Evolutionary conservation across 2,113 vertebrate species (phyloP).

Genomic region (Oophaga pumilio): DNA sequence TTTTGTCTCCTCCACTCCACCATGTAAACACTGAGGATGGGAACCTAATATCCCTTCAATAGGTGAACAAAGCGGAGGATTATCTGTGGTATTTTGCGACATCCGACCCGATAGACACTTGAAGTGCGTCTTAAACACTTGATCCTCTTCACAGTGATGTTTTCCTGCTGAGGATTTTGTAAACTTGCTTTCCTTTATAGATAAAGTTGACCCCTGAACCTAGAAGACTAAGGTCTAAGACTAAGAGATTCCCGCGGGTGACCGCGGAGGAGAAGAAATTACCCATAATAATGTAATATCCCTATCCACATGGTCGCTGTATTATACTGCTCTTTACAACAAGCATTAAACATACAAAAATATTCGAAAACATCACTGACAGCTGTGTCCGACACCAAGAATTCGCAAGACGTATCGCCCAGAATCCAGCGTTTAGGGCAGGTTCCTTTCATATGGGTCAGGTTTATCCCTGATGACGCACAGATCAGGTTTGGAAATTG

Average conservation of each 20-base stretch:
- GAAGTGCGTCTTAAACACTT: conserved; percentile 31
- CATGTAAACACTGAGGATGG: conserved; percentile 20
- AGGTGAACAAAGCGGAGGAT: conserved; percentile 37
- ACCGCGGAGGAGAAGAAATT: background rate
- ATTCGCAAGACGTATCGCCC: too few species aligned
- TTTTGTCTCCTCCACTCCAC: conserved; percentile 15
- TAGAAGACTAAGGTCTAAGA: background rate
- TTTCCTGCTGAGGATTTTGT: background rate
- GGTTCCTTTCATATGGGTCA: too few species aligned
- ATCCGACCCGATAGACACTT: conserved; percentile 6
- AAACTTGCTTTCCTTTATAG: background rate
- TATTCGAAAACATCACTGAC: background rate
- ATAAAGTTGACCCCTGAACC: background rate
- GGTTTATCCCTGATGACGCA: too few species aligned
- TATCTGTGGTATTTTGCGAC: conserved; percentile 41
- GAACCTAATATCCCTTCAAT: conserved; percentile 33
- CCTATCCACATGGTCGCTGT: background rate
- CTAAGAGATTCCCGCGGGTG: background rate
- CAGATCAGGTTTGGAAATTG: too few species aligned
- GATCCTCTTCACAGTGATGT: conserved; percentile 15
- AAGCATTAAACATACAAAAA: background rate
- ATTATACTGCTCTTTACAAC: background rate
- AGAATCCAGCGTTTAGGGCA: too few species aligned
- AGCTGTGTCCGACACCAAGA: background rate
- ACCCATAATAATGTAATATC: background rate